Evolutionary conservation across 2,888 invertebrate genomes (phyloP).

Genomic region (Lamellibrachia satsuma): DNA sequence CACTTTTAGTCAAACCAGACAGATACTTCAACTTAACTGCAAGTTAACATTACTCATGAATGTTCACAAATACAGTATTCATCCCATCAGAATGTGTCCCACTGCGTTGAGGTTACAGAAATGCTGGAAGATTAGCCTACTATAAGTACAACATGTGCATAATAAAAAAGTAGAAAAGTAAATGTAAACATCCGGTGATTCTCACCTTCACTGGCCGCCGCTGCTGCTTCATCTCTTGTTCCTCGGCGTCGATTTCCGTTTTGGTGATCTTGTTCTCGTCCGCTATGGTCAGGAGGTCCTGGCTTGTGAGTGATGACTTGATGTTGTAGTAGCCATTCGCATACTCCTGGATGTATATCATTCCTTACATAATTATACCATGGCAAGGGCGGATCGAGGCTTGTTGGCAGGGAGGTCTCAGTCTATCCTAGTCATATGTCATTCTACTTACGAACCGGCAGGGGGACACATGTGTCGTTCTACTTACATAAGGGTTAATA

Average conservation of each 20-base stretch:
- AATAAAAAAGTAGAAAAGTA: not conserved
- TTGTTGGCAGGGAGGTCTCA: too few species aligned
- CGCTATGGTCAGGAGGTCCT: slow-evolving; percentile 57
- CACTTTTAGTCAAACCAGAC: too few species aligned
- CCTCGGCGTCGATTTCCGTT: slow-evolving; percentile 53
- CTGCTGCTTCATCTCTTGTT: slow-evolving; percentile 43
- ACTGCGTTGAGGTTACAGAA: not conserved
- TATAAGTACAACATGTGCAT: not conserved
- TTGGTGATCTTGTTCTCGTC: slow-evolving; percentile 58
- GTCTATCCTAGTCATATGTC: too few species aligned
- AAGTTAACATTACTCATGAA: too few species aligned
- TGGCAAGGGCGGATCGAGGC: not conserved
- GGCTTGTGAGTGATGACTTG: slow-evolving; percentile 53
- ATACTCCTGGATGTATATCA: slow-evolving; percentile 51
- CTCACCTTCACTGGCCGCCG: slow-evolving; percentile 35
- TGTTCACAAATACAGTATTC: not conserved
- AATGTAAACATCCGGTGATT: not conserved
- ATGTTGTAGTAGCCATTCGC: slow-evolving; percentile 61
- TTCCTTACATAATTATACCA: too few species aligned
- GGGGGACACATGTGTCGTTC: too few species aligned
- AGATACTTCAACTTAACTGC: too few species aligned
- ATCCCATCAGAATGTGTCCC: not conserved
- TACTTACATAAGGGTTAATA: too few species aligned
- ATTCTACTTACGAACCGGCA: too few species aligned
- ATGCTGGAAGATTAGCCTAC: not conserved